These are phyloP conservation scores for Scomberomorus guttatus DNA, from an alignment of 2,797 vertebrate genomes.

Conservation along the genomic window DNA sequence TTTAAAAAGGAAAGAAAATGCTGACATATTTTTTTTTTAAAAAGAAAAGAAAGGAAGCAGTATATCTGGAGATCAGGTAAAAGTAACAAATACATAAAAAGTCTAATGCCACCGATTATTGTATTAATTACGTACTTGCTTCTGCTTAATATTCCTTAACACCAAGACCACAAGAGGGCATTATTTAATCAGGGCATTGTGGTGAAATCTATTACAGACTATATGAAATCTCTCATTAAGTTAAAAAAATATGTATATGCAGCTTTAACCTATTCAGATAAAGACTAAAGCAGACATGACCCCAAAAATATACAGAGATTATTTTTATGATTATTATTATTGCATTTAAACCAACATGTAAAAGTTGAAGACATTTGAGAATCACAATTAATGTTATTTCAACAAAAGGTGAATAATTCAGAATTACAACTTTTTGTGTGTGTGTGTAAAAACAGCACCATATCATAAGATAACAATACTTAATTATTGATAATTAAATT, in stretches of 20 bases:
- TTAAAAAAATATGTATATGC: background rate
- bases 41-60: background rate
- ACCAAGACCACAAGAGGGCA: slow-evolving; percentile 64
- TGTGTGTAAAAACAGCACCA: background rate
- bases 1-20: slow-evolving; percentile 1
- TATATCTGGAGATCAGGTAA: background rate
- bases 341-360: background rate
- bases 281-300: background rate
- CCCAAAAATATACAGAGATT: background rate
- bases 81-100: background rate
- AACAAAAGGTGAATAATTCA: background rate
- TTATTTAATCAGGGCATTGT: slow-evolving; percentile 57
- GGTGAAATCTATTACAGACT: slow-evolving; percentile 18
- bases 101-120: slow-evolving; percentile 4
- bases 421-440: background rate
- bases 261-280: slow-evolving; percentile 9
- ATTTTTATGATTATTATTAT: background rate
- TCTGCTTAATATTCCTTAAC: slow-evolving; percentile 38
- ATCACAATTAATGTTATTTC: background rate
- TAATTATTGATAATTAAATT: background rate
- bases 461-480: background rate
- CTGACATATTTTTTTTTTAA: background rate
- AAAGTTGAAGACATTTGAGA: background rate
- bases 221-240: background rate
- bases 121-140: slow-evolving; percentile 32